A percentile compares a stretch with the other conserved stretches of the same genome.
Evolutionary conservation across 2,888 invertebrate genomes (phyloP).

Genomic region (Allolobophora icterica): DNA sequence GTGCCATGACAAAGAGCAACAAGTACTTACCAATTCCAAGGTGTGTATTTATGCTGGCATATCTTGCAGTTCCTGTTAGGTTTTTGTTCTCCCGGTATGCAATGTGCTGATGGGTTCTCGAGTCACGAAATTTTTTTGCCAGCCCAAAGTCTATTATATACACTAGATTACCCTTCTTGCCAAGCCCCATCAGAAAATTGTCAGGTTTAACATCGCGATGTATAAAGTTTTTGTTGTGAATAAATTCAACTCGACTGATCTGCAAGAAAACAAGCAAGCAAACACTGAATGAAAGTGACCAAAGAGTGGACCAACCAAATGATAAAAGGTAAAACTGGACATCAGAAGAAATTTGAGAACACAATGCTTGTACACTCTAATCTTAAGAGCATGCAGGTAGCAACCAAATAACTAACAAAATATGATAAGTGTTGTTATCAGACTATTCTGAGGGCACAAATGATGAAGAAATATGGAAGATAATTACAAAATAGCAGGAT

Average conservation of each 20-base stretch:
- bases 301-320: no score
- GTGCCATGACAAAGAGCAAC: background rate
- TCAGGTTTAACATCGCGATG: conserved; percentile 84
- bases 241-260: conserved; percentile 88
- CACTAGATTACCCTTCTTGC: conserved; percentile 65
- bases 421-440: background rate
- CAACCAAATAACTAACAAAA: background rate
- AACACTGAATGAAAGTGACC: background rate
- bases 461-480: conserved; percentile 11
- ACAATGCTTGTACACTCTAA: background rate
- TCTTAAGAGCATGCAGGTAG: background rate
- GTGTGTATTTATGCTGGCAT: conserved; percentile 38
- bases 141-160: conserved; percentile 92
- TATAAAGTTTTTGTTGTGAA: conserved; percentile 98
- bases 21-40: conserved; percentile 34
- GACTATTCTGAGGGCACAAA: background rate
- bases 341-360: background rate
- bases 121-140: conserved; percentile 97
- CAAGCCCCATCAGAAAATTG: conserved; percentile 70
- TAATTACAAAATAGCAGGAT: background rate
- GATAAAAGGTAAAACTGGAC: no score
- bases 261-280: conserved; percentile 49
- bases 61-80: conserved; percentile 70
- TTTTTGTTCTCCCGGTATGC: conserved; percentile 96
- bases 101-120: conserved; percentile 75